Evolutionary conservation across 2,888 invertebrate genomes (phyloP).

Genomic region (Glyphotaelius pellucidus): DNA sequence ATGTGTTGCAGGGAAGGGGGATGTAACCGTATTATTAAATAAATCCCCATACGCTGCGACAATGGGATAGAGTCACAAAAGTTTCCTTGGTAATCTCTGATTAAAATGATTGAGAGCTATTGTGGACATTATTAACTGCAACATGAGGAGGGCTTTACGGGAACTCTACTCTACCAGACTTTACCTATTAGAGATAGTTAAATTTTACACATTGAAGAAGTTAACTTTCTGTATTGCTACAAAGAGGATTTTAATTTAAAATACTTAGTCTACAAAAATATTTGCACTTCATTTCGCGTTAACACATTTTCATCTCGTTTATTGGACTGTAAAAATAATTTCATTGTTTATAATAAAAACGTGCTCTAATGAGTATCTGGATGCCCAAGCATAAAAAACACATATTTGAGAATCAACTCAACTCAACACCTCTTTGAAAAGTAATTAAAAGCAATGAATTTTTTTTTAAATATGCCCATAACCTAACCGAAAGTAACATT

Average conservation of each 20-base stretch:
- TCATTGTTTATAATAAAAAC: too few relatives aligned
- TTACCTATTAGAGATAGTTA: neutral
- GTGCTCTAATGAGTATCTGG: too few relatives aligned
- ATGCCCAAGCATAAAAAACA: too few relatives aligned
- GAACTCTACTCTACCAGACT: neutral
- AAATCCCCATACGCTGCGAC: constrained; percentile 6
- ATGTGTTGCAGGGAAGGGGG: neutral
- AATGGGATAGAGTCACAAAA: constrained; percentile 23
- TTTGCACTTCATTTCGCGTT: neutral
- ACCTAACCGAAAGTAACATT: too few relatives aligned
- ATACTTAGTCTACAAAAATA: neutral
- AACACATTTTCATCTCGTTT: neutral
- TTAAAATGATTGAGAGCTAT: neutral
- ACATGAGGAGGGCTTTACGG: neutral
- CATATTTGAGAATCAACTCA: neutral
- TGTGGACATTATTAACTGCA: constrained; percentile 4
- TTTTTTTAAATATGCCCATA: too few relatives aligned
- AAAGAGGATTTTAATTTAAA: neutral
- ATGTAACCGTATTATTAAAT: constrained; percentile 13
- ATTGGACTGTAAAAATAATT: neutral
- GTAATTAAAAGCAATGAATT: too few relatives aligned
- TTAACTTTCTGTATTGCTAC: neutral
- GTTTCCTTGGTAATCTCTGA: constrained; percentile 31
- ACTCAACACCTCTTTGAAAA: too few relatives aligned
- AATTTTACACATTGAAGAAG: neutral